Conservation (phyloP, 2,113 vertebrate genomes). For the Notothenia rossii region DNA sequence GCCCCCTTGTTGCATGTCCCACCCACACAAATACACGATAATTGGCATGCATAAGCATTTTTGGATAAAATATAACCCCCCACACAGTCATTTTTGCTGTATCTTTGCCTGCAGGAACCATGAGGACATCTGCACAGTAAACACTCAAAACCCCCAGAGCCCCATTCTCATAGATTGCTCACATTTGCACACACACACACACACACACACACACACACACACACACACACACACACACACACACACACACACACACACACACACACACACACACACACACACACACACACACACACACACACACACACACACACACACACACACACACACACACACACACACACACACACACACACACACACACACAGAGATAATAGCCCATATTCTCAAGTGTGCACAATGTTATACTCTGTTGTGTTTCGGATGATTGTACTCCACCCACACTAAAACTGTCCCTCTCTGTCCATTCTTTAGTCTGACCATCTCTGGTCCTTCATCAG, state of each 20-base stretch:
- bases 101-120: constrained; percentile 63
- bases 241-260: neutral
- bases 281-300: no score
- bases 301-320: no score
- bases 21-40: constrained; percentile 5
- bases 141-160: constrained; percentile 63
- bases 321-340: neutral
- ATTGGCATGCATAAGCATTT: constrained; percentile 52
- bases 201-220: neutral
- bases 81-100: constrained; percentile 35
- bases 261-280: neutral
- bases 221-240: constrained; percentile 16
- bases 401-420: constrained; percentile 60
- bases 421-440: constrained; percentile 25
- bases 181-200: constrained; percentile 40
- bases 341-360: neutral
- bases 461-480: neutral
- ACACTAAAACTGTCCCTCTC: constrained; percentile 10
- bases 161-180: constrained; percentile 65
- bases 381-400: constrained; percentile 58
- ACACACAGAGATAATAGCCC: constrained; percentile 48
- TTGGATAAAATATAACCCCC: constrained; percentile 33
- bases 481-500: neutral
- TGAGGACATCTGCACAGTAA: constrained; percentile 71
- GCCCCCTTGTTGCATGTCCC: constrained; percentile 46